phyloP scores from a whole-genome alignment of 2,797 vertebrate species.

The Oryzias sinensis region DNA sequence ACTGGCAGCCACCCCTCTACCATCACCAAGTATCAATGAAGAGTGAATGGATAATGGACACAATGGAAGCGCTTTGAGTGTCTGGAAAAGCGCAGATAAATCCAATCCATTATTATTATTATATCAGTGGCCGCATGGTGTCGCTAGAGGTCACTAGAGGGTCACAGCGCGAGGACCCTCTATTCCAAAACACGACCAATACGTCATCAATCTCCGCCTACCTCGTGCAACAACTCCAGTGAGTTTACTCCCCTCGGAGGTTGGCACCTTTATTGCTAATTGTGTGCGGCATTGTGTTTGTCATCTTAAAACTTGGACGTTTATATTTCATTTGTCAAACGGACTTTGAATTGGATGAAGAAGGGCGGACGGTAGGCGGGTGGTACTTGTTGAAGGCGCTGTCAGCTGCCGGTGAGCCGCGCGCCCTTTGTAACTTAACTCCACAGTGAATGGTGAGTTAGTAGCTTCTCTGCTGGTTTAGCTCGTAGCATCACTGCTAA shows the following conservation, averaged over 20 bases:
- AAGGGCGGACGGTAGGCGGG: background rate
- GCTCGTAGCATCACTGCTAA: conserved; percentile 59
- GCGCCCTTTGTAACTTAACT: conserved; percentile 49
- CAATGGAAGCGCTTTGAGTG: no score
- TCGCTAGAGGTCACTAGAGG: conserved; percentile 64
- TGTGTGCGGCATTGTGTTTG: conserved; percentile 15
- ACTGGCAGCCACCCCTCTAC: no score
- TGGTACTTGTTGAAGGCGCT: background rate
- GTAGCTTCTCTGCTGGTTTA: conserved; percentile 40
- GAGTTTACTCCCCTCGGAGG: conserved; percentile 21
- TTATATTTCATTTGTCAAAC: background rate
- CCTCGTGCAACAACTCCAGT: conserved; percentile 57
- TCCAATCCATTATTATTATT: no score
- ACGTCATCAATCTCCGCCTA: conserved; percentile 67
- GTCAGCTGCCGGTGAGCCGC: conserved; percentile 9
- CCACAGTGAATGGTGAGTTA: conserved; percentile 52
- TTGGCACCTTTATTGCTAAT: conserved; percentile 49
- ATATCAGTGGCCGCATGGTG: background rate
- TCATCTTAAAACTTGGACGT: background rate
- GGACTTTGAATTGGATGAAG: no score
- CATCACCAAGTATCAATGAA: no score
- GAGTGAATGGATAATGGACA: no score
- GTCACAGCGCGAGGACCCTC: conserved; percentile 28
- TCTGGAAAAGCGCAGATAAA: no score
- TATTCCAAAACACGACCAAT: conserved; percentile 36